phyloP scores from a whole-genome alignment of 2,888 invertebrate species.

The Folsomia candida region DNA sequence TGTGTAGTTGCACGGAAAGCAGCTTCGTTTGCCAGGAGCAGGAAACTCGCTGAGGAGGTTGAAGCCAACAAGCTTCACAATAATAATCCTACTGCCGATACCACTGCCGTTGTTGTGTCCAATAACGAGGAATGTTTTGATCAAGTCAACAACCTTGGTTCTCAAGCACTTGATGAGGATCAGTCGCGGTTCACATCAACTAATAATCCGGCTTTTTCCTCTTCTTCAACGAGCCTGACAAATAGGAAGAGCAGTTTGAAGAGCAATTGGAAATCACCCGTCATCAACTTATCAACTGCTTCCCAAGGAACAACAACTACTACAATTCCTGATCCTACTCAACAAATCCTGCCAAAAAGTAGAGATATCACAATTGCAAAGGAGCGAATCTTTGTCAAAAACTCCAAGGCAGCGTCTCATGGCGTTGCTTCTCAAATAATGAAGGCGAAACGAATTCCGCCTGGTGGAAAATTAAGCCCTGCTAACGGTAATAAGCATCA shows the following conservation, averaged over 20 bases:
- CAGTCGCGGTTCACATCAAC: neutral
- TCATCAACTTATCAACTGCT: neutral
- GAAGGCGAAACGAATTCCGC: neutral
- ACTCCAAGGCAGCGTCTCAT: neutral
- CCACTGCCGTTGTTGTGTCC: neutral
- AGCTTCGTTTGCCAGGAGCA: constrained; percentile 30
- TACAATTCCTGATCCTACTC: constrained; percentile 8
- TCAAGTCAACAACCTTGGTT: constrained; percentile 24
- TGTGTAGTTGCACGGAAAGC: constrained; percentile 41
- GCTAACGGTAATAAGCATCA: neutral
- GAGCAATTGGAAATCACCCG: constrained; percentile 7
- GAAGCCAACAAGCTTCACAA: constrained; percentile 18
- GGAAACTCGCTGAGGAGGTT: constrained; percentile 24
- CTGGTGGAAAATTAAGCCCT: neutral
- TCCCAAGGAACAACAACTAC: constrained; percentile 10
- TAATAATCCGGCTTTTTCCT: constrained; percentile 1
- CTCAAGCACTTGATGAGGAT: constrained; percentile 14
- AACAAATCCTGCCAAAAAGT: neutral
- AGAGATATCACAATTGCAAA: neutral
- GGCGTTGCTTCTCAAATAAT: neutral
- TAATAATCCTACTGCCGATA: neutral
- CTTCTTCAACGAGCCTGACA: neutral
- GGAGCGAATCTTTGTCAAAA: neutral
- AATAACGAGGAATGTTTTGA: constrained; percentile 1
- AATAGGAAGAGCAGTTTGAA: constrained; percentile 3